These are phyloP conservation scores for Potamilus streckersoni DNA, from an alignment of 1,140 invertebrate species.

Conservation along the genomic window DNA sequence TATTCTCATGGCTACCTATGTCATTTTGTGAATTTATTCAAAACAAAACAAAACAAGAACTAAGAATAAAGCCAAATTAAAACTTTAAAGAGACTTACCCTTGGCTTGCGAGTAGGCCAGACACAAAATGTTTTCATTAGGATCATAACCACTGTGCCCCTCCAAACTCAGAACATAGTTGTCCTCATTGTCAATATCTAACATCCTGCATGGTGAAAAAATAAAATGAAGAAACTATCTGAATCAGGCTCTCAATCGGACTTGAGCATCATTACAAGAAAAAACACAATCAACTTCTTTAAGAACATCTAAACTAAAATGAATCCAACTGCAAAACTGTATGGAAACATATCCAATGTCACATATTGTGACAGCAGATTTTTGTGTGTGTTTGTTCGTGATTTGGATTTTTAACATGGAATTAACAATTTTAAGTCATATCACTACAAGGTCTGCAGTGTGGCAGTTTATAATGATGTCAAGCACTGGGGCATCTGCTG, in stretches of 20 bases:
- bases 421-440: no score
- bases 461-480: no score
- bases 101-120: constrained; percentile 76
- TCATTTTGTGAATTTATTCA: neutral
- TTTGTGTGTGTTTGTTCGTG: no score
- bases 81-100: constrained; percentile 49
- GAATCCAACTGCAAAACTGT: no score
- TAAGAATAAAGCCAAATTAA: neutral
- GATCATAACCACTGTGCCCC: constrained; percentile 65
- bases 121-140: constrained; percentile 78
- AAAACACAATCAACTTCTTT: no score
- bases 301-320: no score
- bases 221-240: constrained; percentile 2
- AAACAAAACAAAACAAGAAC: constrained; percentile 1
- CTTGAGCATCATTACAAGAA: no score
- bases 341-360: no score
- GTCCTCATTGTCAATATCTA: constrained; percentile 93
- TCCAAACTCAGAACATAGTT: constrained; percentile 83
- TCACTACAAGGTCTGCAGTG: no score
- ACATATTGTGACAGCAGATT: no score
- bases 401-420: no score
- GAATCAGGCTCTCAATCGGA: neutral
- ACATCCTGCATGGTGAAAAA: constrained; percentile 81
- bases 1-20: neutral
- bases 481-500: no score